Conservation (phyloP, 2,888 invertebrate genomes). For the Agelastica alni region DNA sequence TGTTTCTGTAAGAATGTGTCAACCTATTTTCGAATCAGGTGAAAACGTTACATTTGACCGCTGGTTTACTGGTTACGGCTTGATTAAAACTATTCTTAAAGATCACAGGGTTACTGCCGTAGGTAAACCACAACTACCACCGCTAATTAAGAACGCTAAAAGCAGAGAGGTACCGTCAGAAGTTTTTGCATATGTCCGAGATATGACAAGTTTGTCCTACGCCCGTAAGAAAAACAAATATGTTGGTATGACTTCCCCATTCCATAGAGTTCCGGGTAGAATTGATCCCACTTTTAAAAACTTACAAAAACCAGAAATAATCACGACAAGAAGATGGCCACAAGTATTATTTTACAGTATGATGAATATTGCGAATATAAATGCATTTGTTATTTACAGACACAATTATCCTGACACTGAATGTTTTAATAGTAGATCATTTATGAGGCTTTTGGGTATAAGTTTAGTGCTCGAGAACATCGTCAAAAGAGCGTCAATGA, state of each 20-base stretch:
- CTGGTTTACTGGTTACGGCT: constrained; percentile 2
- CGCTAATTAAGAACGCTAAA: constrained; percentile 1
- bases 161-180: neutral
- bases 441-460: too few species aligned
- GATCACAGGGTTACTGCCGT: neutral
- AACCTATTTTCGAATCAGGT: constrained; percentile 11
- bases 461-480: too few species aligned
- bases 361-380: constrained; percentile 10
- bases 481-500: too few species aligned
- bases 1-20: constrained; percentile 12
- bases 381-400: constrained; percentile 10
- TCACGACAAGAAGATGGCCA: constrained; percentile 11
- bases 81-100: constrained; percentile 1
- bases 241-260: constrained; percentile 14
- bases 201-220: constrained; percentile 15
- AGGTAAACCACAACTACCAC: constrained; percentile 6
- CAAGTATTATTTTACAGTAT: constrained; percentile 4
- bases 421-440: constrained; percentile 4
- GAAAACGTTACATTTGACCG: constrained; percentile 6
- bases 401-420: neutral
- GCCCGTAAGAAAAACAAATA: constrained; percentile 18
- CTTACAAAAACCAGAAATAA: constrained; percentile 12
- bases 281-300: constrained; percentile 6
- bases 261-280: constrained; percentile 9
- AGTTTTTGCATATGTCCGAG: constrained; percentile 16